A percentile compares a stretch with the other conserved stretches of the same genome.
Conservation (phyloP, 1,140 invertebrate species). For the Aporrectodea caliginosa region DNA sequence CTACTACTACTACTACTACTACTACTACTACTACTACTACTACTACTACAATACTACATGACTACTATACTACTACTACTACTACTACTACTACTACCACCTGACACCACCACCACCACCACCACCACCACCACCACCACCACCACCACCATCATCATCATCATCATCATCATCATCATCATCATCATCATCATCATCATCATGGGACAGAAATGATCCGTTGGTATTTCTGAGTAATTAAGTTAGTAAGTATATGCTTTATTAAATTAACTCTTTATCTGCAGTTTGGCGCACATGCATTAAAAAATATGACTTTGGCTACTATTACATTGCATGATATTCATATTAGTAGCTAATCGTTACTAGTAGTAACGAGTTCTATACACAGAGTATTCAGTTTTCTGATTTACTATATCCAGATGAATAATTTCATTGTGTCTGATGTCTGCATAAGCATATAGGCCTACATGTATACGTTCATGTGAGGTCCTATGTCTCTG, state of each 20-base stretch:
- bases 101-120: background rate
- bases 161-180: conserved; percentile 2
- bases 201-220: too few relatives aligned
- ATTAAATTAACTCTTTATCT: too few relatives aligned
- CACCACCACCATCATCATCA: background rate
- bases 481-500: background rate
- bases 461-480: background rate
- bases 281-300: too few relatives aligned
- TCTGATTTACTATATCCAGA: too few relatives aligned
- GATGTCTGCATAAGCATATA: background rate
- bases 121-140: background rate
- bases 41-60: background rate
- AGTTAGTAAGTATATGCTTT: too few relatives aligned
- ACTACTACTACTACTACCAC: background rate
- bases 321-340: too few relatives aligned
- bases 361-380: too few relatives aligned
- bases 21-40: background rate
- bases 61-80: background rate
- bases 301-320: too few relatives aligned
- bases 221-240: too few relatives aligned
- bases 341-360: too few relatives aligned
- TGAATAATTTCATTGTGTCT: background rate
- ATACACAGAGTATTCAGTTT: too few relatives aligned
- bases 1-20: background rate
- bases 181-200: background rate